Base-by-base conservation (phyloP, 2,888 invertebrate genomes). In the Lamellibrachia satsuma region DNA sequence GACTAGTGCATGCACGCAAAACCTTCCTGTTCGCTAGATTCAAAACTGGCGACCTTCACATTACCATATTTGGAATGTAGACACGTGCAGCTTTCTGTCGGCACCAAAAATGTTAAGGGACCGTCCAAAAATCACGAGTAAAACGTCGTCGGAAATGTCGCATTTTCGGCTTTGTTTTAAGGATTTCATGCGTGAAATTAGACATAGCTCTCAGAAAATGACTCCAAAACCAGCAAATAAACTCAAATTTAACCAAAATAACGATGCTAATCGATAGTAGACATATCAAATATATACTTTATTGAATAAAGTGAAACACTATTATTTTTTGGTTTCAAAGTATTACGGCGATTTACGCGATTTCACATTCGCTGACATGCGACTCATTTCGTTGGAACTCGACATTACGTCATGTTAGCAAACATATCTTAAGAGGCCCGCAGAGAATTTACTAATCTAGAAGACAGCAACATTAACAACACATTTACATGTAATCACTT, bases 331-430 rank as follows among this genome's bases (percentile, higher is more conserved):
- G 55, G 55, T 55, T 55, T 55, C 55, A 55, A 55, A 7, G 9
- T 55, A 55, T 55, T 55, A 55, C 55, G 2, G 55, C 55, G 55
- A 2, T 55, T 55, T 90, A 90, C 90, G 39, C 27, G 90, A 90
- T 27, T 39, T 93, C 52, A 55, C 2, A 55, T 55, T 55, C 55
- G 90, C 55, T 55, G 55, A n/a, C n/a, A n/a, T n/a, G n/a, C n/a
- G n/a, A n/a, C n/a, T n/a, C n/a, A n/a, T n/a, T n/a, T n/a, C n/a
- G n/a, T n/a, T n/a, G n/a, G n/a, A n/a, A n/a, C n/a, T n/a, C n/a
- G n/a, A n/a, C n/a, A n/a, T n/a, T n/a, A n/a, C n/a, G n/a, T n/a
- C n/a, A n/a, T n/a, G n/a, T n/a, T n/a, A n/a, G n/a, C n/a, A n/a
- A n/a, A n/a, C n/a, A n/a, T n/a, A n/a, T n/a, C n/a, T n/a, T n/a